Evolutionary conservation across 2,888 invertebrate species (phyloP).

Genomic region (Phorcus lineatus): DNA sequence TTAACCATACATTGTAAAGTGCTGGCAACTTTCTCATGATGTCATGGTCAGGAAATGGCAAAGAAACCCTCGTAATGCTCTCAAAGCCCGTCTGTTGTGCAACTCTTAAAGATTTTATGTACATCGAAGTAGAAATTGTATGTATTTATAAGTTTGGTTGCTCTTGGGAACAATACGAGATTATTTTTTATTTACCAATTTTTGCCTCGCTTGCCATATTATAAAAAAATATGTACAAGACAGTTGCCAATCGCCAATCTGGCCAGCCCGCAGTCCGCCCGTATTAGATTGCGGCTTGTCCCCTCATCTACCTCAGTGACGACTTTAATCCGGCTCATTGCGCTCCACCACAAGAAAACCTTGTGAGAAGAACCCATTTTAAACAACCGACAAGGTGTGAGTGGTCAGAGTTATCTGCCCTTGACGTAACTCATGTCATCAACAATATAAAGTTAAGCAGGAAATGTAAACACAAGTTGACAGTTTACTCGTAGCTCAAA

Average conservation of each 20-base stretch:
- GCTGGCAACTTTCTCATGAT: neutral
- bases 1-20: neutral
- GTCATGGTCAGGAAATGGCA: neutral
- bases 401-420: conserved; percentile 14
- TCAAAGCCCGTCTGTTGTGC: neutral
- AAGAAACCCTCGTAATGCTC: neutral
- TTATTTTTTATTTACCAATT: neutral
- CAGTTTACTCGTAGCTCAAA: no score
- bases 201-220: conserved; percentile 17
- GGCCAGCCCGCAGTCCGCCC: neutral
- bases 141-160: neutral
- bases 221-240: neutral
- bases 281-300: neutral
- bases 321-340: neutral
- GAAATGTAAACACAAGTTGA: no score
- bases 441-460: neutral
- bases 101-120: neutral
- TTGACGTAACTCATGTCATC: conserved; percentile 1
- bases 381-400: conserved; percentile 19
- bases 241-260: neutral
- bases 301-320: conserved; percentile 4
- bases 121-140: conserved; percentile 11
- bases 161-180: neutral
- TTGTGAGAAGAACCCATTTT: neutral
- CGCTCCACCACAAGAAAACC: conserved; percentile 17